Evolutionary conservation across 2,797 vertebrate genomes (phyloP), one percentile per base, ranked within the genome.

Genomic region (Chloroceryle amazona): DNA sequence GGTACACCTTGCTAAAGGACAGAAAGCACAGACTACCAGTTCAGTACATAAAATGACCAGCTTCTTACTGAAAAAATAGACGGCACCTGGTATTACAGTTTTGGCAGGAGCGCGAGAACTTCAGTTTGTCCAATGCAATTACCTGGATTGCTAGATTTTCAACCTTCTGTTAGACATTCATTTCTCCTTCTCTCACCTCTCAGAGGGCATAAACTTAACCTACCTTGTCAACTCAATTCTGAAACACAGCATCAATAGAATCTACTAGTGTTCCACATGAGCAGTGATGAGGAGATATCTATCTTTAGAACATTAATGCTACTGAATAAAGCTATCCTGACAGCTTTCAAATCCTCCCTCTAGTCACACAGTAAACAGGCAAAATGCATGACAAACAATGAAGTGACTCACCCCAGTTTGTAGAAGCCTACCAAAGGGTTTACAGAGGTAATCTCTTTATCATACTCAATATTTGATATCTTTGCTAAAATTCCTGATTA

Each of bases 241-340:
- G 47, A 95, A 66, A 84, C 39, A 80, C 8, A 35, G 82, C 26
- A 78, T 49, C 68, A 71, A 61, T 7, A 88, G 44, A 78, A 61
- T 60, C 29, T 72, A 52, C 42, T 47, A 21, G 31, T 46, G 44
- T 90, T 93, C 85, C 65, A 42, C 41, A 39, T 29, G 13, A 91
- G 44, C 55, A 83, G 47, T 66, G 82, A 80, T 51, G 58, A 96
- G 60, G 41, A 93, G 58, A 22, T 46, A 81, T 0, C 58, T 93
- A 90, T 81, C 90, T 95, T 96, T 93, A 95, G 81, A 89, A 70
- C 35, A 60, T 79, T 81, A 94, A 79, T 89, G 70, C 71, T 37
- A 89, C 42, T 42, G 46, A 90, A 84, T 65, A 94, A 93, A 94
- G 66, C 62, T 63, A 72, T 44, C 62, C 41, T 84, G 78, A 66